Conservation (phyloP, 2,113 vertebrate genomes). For the Mormyrus iriodes region DNA sequence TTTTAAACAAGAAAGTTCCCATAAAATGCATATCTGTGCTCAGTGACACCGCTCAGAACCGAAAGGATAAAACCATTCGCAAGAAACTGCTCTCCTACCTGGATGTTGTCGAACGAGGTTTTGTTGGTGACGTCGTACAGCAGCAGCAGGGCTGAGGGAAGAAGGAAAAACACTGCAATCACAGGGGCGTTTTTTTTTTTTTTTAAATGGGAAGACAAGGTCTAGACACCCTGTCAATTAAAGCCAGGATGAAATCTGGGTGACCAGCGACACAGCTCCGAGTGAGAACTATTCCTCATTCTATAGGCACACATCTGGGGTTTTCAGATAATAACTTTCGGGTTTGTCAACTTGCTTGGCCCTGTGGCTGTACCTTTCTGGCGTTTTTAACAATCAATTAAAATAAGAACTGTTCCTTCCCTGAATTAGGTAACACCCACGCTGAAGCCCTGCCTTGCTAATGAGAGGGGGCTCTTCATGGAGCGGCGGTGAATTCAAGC, state of each 20-base stretch:
- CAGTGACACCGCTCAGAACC: not conserved
- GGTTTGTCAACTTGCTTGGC: not conserved
- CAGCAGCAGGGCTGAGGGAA: slow-evolving; percentile 73
- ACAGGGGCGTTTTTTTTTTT: not conserved
- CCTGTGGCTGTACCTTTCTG: not conserved
- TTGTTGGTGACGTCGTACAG: slow-evolving; percentile 90
- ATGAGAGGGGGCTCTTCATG: not conserved
- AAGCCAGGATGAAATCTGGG: not conserved
- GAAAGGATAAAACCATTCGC: not conserved
- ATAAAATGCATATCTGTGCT: not conserved
- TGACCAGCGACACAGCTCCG: not conserved
- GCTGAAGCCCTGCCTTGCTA: not conserved
- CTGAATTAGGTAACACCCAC: not conserved
- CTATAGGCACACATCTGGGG: not conserved
- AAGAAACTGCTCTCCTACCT: slow-evolving; percentile 57
- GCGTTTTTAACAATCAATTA: not conserved
- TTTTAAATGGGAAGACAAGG: not conserved
- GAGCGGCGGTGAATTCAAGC: not conserved
- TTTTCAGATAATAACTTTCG: not conserved
- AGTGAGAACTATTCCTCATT: not conserved
- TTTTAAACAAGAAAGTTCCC: not conserved
- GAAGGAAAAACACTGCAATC: slow-evolving; percentile 7
- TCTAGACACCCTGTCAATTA: not conserved
- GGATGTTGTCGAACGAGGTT: slow-evolving; percentile 85
- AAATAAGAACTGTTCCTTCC: not conserved